Percentiles rank a stretch among this genome's conserved stretches.
Conservation (phyloP, 2,797 vertebrate species). For the Thaleichthys pacificus region DNA sequence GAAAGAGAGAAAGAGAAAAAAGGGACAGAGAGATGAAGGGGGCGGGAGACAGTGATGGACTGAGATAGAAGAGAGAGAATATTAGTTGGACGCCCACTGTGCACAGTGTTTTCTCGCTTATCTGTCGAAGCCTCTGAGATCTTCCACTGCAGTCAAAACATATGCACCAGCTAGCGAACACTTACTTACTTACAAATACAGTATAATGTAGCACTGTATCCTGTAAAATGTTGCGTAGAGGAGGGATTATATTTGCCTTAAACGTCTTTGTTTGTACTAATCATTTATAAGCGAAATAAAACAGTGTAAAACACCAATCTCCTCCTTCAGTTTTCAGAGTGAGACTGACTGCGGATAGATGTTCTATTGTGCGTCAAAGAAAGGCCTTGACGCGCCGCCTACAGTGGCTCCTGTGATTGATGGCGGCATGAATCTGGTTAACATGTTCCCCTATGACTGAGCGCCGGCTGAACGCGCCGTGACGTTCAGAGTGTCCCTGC, state of each 20-base stretch:
- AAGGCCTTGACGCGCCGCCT: neutral
- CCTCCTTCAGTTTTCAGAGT: neutral
- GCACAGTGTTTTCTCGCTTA: constrained; percentile 2
- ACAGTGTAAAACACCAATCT: constrained; percentile 20
- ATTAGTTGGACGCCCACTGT: constrained; percentile 16
- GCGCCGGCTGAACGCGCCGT: constrained; percentile 2
- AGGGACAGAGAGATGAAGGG: neutral
- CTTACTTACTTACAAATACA: constrained; percentile 14
- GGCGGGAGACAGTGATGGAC: constrained; percentile 29
- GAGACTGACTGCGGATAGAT: neutral
- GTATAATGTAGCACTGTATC: constrained; percentile 27
- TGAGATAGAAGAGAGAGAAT: neutral
- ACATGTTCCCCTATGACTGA: constrained; percentile 10
- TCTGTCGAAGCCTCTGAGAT: constrained; percentile 23
- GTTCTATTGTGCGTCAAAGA: constrained; percentile 7
- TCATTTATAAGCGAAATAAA: constrained; percentile 46
- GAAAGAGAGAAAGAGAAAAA: neutral
- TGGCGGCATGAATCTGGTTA: constrained; percentile 14
- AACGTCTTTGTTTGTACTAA: constrained; percentile 27
- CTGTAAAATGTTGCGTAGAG: constrained; percentile 60
- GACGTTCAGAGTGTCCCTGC: constrained; percentile 5
- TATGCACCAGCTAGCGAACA: constrained; percentile 20
- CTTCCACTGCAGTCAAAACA: constrained; percentile 29
- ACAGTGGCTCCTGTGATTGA: constrained; percentile 6
- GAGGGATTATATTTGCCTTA: constrained; percentile 42